Conservation (phyloP, 2,888 invertebrate species). For the Monochamus alternatus region DNA sequence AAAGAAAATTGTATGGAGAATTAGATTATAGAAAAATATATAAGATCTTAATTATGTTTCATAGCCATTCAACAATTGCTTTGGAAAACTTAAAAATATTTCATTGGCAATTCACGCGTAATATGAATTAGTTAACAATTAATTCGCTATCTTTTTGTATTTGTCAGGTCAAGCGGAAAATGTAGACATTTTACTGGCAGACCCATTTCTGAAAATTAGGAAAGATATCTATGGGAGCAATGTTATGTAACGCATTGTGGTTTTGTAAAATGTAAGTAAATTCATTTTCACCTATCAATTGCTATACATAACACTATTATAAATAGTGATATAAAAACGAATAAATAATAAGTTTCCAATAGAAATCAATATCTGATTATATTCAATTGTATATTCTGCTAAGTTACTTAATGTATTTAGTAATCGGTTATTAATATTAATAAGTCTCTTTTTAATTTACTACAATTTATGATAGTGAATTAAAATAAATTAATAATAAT, state of each 20-base stretch:
- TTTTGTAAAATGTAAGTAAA: not conserved
- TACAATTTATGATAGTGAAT: too few species aligned
- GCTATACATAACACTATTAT: not conserved
- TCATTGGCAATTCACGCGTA: not conserved
- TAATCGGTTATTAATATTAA: too few species aligned
- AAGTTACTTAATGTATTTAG: too few species aligned
- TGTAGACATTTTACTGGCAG: not conserved
- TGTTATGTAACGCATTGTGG: not conserved
- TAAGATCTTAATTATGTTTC: too few species aligned
- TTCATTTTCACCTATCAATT: not conserved
- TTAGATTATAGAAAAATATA: too few species aligned
- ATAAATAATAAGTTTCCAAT: not conserved
- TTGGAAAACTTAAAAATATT: too few species aligned
- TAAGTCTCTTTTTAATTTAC: too few species aligned
- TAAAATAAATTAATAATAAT: too few species aligned
- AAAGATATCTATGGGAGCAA: not conserved
- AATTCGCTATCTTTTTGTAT: not conserved
- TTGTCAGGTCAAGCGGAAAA: conserved; percentile 11
- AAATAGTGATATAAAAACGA: not conserved
- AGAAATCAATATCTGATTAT: too few species aligned
- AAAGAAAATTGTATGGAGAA: too few species aligned
- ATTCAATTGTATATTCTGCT: too few species aligned
- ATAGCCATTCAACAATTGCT: too few species aligned
- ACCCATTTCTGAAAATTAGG: not conserved
- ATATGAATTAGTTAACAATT: conserved; percentile 2